Evolutionary conservation across 2,797 vertebrate species (phyloP), one percentile per base, ranked within the genome.

Genomic region (Takifugu ocellatus): DNA sequence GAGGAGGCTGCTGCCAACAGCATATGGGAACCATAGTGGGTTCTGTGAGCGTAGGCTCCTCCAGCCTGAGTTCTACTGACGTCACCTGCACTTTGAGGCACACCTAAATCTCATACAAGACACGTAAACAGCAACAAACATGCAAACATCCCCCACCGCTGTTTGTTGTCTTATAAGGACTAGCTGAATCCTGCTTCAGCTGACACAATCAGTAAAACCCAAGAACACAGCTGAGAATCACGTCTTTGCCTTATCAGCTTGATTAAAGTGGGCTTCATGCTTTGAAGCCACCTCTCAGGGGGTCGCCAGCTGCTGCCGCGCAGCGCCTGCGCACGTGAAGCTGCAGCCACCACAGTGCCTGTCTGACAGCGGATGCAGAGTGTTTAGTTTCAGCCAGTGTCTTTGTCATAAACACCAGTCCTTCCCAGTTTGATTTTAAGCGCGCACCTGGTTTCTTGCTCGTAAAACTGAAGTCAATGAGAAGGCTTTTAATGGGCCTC

Each of bases 1-100:
- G 68, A 73, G 36, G 36, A 12, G 52, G 6, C 21, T 60, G 59
- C 59, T 60, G 70, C 66, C 39, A 59, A 55, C 51, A 80, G 64
- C 84, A 84, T 79, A 84, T 85, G 84, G 81, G 82, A 85, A 51
- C 71, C 69, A 86, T 82, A 84, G 74, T 59, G 79, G 75, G 84
- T 84, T 83, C 75, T 46, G 11, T 48, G 11, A 50, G 58, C 10
- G 46, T 14, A 12, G 3, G 10, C 12, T 39, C 43, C 43, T 44
- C 43, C n/a, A 16, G 43, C 43, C 15, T 17, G 43, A 44, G 6
- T 7, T 44, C 43, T 17, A 10, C 31, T 33, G 31, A 10, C 31
- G 31, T 33, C 31, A 9, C 7, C 31, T 33, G 31, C 31, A 10
- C 31, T 33, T 33, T 33, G 31, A 10, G 3, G 31, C 7, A 10